Evolutionary conservation across 1,140 invertebrate species (phyloP), one percentile per base, ranked within the genome.

Genomic region (Drosophila simulans): DNA sequence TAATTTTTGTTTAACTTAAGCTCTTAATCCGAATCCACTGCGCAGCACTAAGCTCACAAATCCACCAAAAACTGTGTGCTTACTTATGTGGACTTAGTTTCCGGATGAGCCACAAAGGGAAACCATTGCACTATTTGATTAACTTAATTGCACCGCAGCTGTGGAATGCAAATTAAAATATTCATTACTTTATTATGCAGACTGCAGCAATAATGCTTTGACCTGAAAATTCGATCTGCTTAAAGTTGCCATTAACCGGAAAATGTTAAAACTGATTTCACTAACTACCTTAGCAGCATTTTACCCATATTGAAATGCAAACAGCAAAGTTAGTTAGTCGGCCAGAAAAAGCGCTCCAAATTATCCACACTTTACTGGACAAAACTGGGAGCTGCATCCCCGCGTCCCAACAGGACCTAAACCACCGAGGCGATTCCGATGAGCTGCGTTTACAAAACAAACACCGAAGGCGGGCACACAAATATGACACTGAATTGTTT

Each of bases 401-500:
- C 37, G 10, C 35, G 3, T 31, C 8, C 7, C 31, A 31, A 31
- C 51, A 46, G 51, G 10, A 56, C 40, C 40, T 22, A 49, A 43
- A 17, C 45, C 37, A 43, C 17, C 35, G 31, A 69, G 25, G 7
- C 55, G 27, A 55, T 58, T 74, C 15, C 39, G 22, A 60, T 34
- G 40, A 57, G 72, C 51, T 70, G 70, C 57, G 63, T 72, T 80
- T 70, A 54, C 59, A 76, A 78, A 72, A 76, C 79, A 82, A 81
- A 77, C 62, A 88, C 48, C 62, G 37, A 51, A 73, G 55, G 48
- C 53, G 40, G 73, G 45, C 72, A 69, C 81, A 77, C 71, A 88
- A 88, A 79, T 83, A 88, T 88, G 82, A 88, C 80, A 84, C 71
- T 86, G 70, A 86, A 86, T 88, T 88, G 78, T 88, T 79, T 82